Conservation (phyloP, 2,113 vertebrate species). For the Pogona vitticeps region DNA sequence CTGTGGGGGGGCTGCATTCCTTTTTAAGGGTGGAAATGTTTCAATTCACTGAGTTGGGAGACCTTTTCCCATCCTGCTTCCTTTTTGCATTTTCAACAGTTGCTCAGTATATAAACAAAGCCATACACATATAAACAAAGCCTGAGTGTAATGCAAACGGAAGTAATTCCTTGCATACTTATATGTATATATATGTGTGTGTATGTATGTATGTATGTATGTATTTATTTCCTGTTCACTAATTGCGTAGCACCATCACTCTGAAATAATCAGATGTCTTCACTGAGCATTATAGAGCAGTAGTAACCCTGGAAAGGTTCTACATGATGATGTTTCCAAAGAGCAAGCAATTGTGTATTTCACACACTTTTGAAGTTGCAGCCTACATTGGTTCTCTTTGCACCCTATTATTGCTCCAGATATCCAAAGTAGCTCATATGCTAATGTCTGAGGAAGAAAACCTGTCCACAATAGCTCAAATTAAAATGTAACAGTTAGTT, state of each 20-base stretch:
- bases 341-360: background rate
- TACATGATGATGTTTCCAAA: background rate
- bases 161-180: conserved; percentile 44
- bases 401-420: background rate
- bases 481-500: too few relatives aligned
- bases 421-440: too few relatives aligned
- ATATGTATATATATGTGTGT: too few relatives aligned
- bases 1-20: background rate
- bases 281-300: background rate
- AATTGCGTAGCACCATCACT: conserved; percentile 38
- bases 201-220: too few relatives aligned
- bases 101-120: conserved; percentile 60
- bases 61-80: conserved; percentile 11
- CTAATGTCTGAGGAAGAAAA: background rate
- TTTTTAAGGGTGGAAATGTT: conserved; percentile 13
- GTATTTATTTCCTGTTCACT: conserved; percentile 51
- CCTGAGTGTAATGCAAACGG: conserved; percentile 34
- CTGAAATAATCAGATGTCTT: conserved; percentile 28
- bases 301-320: background rate
- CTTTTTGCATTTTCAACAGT: conserved; percentile 44
- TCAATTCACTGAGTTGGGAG: background rate
- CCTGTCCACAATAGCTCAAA: too few relatives aligned
- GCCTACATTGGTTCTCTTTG: background rate
- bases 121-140: conserved; percentile 57
- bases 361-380: background rate